Base-by-base conservation (phyloP, 2,113 vertebrate species). In the Misgurnus mizolepis region DNA sequence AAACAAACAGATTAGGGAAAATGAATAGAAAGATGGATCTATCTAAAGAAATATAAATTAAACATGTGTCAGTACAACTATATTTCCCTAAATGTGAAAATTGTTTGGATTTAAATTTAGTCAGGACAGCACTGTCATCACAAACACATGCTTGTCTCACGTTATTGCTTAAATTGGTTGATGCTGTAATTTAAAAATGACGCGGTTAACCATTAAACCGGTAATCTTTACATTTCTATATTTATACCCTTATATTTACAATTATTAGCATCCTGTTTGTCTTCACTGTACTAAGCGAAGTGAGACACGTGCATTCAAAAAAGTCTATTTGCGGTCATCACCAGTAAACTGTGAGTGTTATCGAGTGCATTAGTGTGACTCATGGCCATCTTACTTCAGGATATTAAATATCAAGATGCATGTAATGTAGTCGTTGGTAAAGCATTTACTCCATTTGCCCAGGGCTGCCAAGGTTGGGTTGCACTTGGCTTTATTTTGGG, bases 391-490 rank as follows among this genome's bases (percentile, higher is more conserved):
- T 45, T 39, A 60, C n/a, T 73, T 60, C 17, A 60, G 39, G 56
- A 56, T 49, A 83, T 70, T 80, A 69, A 76, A 71, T 76, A 62
- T 83, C 66, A 76, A 62, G 8, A 12, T 76, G n/a, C 69, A 71
- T 45, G 34, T 43, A 66, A 70, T 83, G 58, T 10, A 70, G 71
- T 50, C 9, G 7, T 79, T 49, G 15, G 58, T 47, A 41, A 73
- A 49, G 69, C 47, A 45, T 79, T 67, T 7, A 18, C 55, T 58
- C 15, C 7, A 17, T 18, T n/a, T 58, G 17, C 7, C 6, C n/a
- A 58, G 5, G 55, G 15, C 6, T 58, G 15, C 50, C 14, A 14
- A 5, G 12, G 14, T 4, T 2, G 2, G 50, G 50, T 53, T 11
- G 50, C 4, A 14, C 50, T 53, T 4, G 12, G 12, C 22, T 70